Evolutionary conservation across 1,140 invertebrate species (phyloP).

Genomic region (Lordiphosa collinella): DNA sequence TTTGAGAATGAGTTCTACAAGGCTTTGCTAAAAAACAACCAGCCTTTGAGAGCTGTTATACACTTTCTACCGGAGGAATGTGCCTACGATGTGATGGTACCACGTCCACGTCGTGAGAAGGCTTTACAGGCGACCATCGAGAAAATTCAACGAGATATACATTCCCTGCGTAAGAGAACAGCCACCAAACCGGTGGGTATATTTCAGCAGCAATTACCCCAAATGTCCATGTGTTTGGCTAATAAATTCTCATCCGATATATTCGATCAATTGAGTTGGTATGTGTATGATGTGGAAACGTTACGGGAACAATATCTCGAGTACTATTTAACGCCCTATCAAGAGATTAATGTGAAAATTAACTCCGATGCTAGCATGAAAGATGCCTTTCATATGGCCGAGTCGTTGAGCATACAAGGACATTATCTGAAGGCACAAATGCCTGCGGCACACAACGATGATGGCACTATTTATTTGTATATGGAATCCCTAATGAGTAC

Average conservation of each 20-base stretch:
- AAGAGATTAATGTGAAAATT: constrained; percentile 47
- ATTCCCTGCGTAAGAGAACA: constrained; percentile 35
- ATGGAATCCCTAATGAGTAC: constrained; percentile 53
- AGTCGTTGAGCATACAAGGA: constrained; percentile 48
- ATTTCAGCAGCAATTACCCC: constrained; percentile 58
- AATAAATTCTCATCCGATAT: constrained; percentile 32
- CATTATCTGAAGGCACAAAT: constrained; percentile 45
- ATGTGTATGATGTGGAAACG: constrained; percentile 59
- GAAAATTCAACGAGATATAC: constrained; percentile 35
- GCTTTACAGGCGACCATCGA: constrained; percentile 37
- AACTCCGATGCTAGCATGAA: constrained; percentile 4
- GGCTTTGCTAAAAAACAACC: constrained; percentile 14
- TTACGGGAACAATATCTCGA: constrained; percentile 49
- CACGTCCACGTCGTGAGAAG: constrained; percentile 45
- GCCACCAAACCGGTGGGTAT: constrained; percentile 48
- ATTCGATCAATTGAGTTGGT: constrained; percentile 63
- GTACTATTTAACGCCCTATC: constrained; percentile 49
- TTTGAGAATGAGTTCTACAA: constrained; percentile 44
- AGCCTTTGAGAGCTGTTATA: constrained; percentile 49
- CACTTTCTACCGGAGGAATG: constrained; percentile 61
- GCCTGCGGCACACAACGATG: constrained; percentile 29
- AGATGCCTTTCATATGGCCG: constrained; percentile 16
- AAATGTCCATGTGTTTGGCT: constrained; percentile 62
- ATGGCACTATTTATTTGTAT: constrained; percentile 42
- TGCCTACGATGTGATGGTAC: constrained; percentile 56